A percentile compares a stretch with the other conserved stretches of the same genome.
Evolutionary conservation across 2,113 vertebrate species (phyloP).

Genomic region (Mesocricetus auratus): DNA sequence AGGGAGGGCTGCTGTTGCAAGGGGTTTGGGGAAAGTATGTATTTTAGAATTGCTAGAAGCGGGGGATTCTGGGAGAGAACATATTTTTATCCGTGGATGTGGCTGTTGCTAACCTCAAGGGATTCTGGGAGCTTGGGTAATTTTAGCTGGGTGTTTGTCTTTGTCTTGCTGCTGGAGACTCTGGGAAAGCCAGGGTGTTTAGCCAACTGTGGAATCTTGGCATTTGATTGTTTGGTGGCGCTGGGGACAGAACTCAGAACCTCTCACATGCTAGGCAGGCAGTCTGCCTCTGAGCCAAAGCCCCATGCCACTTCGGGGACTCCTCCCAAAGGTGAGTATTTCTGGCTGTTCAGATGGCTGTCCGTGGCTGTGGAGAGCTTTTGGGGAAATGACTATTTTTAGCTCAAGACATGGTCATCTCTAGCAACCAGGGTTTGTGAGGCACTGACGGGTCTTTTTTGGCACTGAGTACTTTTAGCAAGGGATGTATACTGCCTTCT

Average conservation of each 20-base stretch:
- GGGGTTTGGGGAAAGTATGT: constrained; percentile 59
- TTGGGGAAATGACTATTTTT: constrained; percentile 26
- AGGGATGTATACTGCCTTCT: neutral
- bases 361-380: neutral
- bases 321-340: neutral
- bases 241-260: neutral
- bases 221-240: neutral
- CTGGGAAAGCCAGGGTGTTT: neutral
- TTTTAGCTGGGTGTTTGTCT: constrained; percentile 42
- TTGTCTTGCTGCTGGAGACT: neutral
- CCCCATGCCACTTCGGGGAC: neutral
- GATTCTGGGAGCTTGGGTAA: constrained; percentile 41
- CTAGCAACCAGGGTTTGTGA: neutral
- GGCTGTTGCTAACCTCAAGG: constrained; percentile 24
- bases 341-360: constrained; percentile 10
- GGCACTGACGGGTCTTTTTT: no score
- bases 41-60: constrained; percentile 29
- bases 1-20: neutral
- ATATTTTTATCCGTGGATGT: constrained; percentile 47
- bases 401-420: neutral
- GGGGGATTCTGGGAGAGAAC: constrained; percentile 20
- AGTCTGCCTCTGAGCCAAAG: neutral
- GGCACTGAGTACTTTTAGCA: neutral
- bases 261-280: neutral
- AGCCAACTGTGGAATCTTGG: neutral